A percentile compares a stretch with the other conserved stretches of the same genome.
These are phyloP conservation scores for Ferdinandea cuprea DNA, from an alignment of 2,888 invertebrate species.

Conservation along the genomic window DNA sequence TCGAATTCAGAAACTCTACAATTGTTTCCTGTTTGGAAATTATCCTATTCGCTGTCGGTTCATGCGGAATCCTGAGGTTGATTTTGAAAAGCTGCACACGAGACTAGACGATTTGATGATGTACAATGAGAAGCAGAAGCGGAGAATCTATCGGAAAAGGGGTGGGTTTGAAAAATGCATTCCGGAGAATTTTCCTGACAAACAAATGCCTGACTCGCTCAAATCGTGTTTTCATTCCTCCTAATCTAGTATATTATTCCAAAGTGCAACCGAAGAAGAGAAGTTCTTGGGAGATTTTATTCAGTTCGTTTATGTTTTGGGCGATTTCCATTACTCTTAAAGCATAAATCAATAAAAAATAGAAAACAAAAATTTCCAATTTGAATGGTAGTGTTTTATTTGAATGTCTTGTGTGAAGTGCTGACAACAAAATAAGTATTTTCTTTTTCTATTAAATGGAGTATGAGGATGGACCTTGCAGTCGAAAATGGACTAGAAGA, in stretches of 20 bases:
- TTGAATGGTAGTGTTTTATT: not conserved
- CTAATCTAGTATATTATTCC: not conserved
- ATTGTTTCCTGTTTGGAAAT: slow-evolving; percentile 78
- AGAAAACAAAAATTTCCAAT: too few species aligned
- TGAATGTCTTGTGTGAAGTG: not conserved
- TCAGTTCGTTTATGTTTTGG: slow-evolving; percentile 28
- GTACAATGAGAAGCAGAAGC: slow-evolving; percentile 79
- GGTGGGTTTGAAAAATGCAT: slow-evolving; percentile 76
- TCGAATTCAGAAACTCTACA: slow-evolving; percentile 79
- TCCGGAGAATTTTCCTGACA: slow-evolving; percentile 78
- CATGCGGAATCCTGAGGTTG: slow-evolving; percentile 78
- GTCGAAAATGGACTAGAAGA: too few species aligned
- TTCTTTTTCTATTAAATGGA: too few species aligned
- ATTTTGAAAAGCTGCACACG: slow-evolving; percentile 78
- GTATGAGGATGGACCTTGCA: too few species aligned
- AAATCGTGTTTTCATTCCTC: slow-evolving; percentile 77
- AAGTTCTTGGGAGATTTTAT: slow-evolving; percentile 15
- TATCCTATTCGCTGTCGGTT: slow-evolving; percentile 79
- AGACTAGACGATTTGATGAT: slow-evolving; percentile 80
- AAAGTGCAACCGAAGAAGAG: not conserved
- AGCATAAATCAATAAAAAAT: not conserved
- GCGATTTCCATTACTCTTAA: slow-evolving; percentile 20
- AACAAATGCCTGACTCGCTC: slow-evolving; percentile 77
- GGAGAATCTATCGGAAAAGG: slow-evolving; percentile 65
- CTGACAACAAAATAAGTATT: too few species aligned